A percentile compares a stretch with the other conserved stretches of the same genome.
Evolutionary conservation across 2,888 invertebrate species (phyloP).

Genomic region (Molanna angustata): DNA sequence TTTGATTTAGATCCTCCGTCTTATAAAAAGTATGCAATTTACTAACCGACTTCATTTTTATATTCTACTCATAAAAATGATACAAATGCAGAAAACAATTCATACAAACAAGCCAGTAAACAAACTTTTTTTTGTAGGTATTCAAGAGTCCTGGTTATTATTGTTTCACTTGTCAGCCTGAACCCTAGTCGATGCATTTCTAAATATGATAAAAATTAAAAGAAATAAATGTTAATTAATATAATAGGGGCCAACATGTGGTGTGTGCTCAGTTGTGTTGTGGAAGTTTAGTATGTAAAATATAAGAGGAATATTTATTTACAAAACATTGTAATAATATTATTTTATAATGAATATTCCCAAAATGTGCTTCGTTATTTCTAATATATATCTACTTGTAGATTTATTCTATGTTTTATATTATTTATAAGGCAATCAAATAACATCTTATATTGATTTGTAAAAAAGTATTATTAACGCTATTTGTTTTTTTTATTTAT

Average conservation of each 20-base stretch:
- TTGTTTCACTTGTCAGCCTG: too few relatives aligned
- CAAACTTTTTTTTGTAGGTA: too few relatives aligned
- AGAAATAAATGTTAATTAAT: not conserved
- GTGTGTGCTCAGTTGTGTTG: conserved; percentile 22
- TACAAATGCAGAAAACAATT: too few relatives aligned
- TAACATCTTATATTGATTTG: conserved; percentile 16
- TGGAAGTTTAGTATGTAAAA: not conserved
- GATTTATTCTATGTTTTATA: conserved; percentile 19
- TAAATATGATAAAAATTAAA: too few relatives aligned
- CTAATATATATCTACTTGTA: conserved; percentile 15
- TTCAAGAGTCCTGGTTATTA: too few relatives aligned
- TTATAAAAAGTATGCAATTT: too few relatives aligned
- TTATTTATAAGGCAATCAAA: conserved; percentile 13
- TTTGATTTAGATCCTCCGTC: too few relatives aligned
- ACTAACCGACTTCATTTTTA: too few relatives aligned
- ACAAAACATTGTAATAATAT: not conserved
- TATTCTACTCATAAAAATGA: too few relatives aligned
- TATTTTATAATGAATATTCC: conserved; percentile 9
- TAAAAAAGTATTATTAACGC: conserved; percentile 12
- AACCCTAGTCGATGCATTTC: too few relatives aligned
- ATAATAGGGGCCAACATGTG: conserved; percentile 26
- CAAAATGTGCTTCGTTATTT: conserved; percentile 21
- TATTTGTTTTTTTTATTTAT: not conserved
- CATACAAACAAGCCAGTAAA: too few relatives aligned
- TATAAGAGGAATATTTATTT: not conserved